phyloP scores from a whole-genome alignment of 2,113 vertebrate genomes.

The Telmatochromis sp. region DNA sequence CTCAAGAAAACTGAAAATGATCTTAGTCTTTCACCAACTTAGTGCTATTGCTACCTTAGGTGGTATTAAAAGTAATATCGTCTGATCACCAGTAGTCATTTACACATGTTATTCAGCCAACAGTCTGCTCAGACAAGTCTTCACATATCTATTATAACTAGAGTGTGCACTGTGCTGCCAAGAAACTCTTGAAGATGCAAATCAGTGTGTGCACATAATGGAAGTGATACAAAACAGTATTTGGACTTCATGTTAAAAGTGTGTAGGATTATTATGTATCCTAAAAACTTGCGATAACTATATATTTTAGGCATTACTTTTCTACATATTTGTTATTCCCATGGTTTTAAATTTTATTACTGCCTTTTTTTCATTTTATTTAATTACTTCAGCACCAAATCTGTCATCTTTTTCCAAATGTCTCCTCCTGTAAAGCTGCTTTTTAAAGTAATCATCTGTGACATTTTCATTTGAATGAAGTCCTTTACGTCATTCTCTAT shows the following conservation, averaged over 20 bases:
- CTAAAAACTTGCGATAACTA: not conserved
- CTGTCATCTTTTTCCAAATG: not conserved
- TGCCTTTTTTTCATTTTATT: not conserved
- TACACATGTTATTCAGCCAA: not conserved
- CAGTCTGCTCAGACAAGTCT: not conserved
- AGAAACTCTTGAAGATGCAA: not conserved
- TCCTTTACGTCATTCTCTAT: not conserved
- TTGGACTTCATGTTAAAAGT: not conserved
- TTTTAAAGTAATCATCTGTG: not conserved
- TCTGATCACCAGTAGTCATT: not conserved
- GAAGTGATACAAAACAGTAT: not conserved
- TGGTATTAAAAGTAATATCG: not conserved
- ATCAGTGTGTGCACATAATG: not conserved
- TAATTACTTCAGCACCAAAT: not conserved
- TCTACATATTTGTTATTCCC: not conserved
- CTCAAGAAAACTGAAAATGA: constrained; percentile 6
- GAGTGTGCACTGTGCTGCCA: not conserved
- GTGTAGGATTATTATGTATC: not conserved
- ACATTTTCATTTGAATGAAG: constrained; percentile 2
- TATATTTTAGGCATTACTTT: not conserved
- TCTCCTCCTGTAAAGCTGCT: not conserved
- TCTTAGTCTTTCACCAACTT: not conserved
- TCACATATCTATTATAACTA: not conserved
- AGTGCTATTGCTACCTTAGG: not conserved
- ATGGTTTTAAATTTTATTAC: not conserved